Percentiles rank a stretch among this genome's conserved stretches.
Conservation (phyloP, 2,113 vertebrate species). For the Tamias sibiricus region DNA sequence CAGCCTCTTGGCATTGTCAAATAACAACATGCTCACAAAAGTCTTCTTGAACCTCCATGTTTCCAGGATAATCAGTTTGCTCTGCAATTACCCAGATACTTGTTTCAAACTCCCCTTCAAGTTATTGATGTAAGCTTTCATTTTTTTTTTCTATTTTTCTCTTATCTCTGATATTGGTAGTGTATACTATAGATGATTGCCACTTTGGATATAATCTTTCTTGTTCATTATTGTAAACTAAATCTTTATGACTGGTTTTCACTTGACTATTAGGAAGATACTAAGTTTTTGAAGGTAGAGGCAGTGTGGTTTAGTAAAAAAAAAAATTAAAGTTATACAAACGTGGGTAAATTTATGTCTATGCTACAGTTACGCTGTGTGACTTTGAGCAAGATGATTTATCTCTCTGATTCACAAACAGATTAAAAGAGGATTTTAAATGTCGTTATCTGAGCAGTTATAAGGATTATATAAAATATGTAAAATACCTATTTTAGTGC, state of each 20-base stretch:
- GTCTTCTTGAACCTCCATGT: neutral
- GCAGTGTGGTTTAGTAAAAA: neutral
- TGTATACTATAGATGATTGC: neutral
- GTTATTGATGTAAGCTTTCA: neutral
- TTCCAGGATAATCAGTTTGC: constrained; percentile 2
- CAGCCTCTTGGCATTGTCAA: neutral
- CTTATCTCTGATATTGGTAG: neutral
- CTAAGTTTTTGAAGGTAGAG: neutral
- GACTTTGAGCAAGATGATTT: constrained; percentile 62
- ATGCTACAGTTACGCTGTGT: constrained; percentile 53
- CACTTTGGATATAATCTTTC: neutral
- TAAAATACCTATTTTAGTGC: neutral
- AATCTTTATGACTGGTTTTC: constrained; percentile 34
- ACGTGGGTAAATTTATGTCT: constrained; percentile 4
- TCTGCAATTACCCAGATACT: neutral
- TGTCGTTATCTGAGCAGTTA: neutral
- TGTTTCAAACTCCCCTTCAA: neutral
- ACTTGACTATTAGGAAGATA: neutral
- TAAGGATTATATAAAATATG: constrained; percentile 2
- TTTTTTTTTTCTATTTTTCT: neutral
- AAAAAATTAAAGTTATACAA: neutral
- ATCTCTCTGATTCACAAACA: constrained; percentile 57
- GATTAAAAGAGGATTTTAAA: constrained; percentile 56
- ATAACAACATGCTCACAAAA: neutral
- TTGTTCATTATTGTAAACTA: neutral